These are phyloP conservation scores for Antechinus flavipes DNA, from an alignment of 2,113 vertebrate genomes.

Conservation along the genomic window DNA sequence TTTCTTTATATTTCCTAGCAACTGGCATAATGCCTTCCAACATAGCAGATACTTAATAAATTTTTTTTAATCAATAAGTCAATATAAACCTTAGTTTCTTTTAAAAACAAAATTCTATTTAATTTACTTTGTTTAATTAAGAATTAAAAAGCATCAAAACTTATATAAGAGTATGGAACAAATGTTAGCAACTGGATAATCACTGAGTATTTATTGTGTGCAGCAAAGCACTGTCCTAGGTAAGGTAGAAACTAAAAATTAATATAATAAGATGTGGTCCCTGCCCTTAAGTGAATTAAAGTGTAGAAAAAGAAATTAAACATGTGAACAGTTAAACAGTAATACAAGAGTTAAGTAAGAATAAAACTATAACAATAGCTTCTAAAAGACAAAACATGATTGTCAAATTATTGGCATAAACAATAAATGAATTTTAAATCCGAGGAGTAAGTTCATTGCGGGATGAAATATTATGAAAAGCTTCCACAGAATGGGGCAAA, in stretches of 20 bases:
- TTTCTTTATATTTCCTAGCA: background rate
- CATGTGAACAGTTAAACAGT: background rate
- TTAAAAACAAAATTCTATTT: slow-evolving; percentile 24
- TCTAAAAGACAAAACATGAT: background rate
- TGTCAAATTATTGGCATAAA: background rate
- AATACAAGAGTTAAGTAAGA: background rate
- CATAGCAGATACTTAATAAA: background rate
- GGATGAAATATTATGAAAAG: background rate
- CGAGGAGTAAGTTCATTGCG: background rate
- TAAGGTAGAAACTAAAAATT: background rate
- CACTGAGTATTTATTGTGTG: background rate
- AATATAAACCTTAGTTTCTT: slow-evolving; percentile 37
- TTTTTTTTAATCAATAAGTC: background rate
- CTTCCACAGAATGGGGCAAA: background rate
- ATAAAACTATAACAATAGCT: background rate
- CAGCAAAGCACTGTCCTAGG: background rate
- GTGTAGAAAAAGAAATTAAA: background rate
- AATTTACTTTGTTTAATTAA: slow-evolving; percentile 40
- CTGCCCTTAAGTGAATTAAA: background rate
- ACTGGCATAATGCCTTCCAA: background rate
- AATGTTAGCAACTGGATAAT: slow-evolving; percentile 36
- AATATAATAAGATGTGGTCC: slow-evolving; percentile 12
- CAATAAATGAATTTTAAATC: background rate
- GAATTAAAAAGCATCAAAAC: slow-evolving; percentile 16
- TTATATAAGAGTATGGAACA: background rate